phyloP scores from a whole-genome alignment of 1,140 invertebrate species.

The Penaeus vannamei region DNA sequence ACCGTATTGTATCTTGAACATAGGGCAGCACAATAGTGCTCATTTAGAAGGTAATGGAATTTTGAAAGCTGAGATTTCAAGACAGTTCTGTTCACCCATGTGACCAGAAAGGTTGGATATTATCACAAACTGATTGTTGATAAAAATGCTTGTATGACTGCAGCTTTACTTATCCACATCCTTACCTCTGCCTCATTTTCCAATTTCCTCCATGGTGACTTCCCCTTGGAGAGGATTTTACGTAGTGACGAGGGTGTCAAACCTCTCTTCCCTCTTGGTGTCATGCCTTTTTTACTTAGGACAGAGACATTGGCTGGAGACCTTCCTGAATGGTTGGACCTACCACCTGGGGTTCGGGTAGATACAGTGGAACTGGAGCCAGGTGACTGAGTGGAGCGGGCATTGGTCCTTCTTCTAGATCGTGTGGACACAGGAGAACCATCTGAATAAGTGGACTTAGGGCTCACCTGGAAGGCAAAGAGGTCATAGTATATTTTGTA shows the following conservation, averaged over 20 bases:
- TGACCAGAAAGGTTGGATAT: too few species aligned
- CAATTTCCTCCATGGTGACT: conserved; percentile 55
- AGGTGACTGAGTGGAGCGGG: neutral
- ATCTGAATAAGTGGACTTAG: neutral
- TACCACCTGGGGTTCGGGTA: neutral
- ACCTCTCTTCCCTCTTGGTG: conserved; percentile 37
- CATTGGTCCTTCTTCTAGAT: conserved; percentile 3
- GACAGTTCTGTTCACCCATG: too few species aligned
- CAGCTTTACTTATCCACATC: neutral
- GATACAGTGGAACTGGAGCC: neutral
- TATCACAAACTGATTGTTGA: neutral
- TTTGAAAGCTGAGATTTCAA: too few species aligned
- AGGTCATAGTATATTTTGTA: neutral
- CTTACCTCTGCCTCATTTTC: conserved; percentile 41
- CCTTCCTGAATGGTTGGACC: neutral
- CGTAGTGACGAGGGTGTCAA: conserved; percentile 44
- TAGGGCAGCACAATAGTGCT: too few species aligned
- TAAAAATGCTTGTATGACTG: neutral
- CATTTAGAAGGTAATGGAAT: too few species aligned
- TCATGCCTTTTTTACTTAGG: conserved; percentile 45
- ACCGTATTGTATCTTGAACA: too few species aligned
- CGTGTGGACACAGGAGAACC: conserved; percentile 31
- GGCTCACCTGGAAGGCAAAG: neutral
- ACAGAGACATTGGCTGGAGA: conserved; percentile 37
- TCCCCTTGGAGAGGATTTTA: conserved; percentile 47